Percentiles rank a stretch among this genome's conserved stretches.
phyloP scores from a whole-genome alignment of 2,888 invertebrate species.

The Parascotia fuliginaria region DNA sequence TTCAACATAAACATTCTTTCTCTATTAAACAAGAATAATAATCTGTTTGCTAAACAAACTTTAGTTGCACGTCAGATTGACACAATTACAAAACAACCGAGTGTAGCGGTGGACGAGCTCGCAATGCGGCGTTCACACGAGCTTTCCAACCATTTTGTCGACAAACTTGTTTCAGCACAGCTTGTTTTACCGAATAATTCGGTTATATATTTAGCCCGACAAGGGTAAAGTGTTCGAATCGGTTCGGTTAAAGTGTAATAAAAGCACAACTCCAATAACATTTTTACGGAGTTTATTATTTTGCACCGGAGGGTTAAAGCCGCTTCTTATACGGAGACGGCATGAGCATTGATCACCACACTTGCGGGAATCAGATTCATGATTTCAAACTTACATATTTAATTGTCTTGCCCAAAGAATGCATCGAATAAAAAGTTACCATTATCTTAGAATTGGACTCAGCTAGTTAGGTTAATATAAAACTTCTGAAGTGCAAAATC shows the following conservation, averaged over 20 bases:
- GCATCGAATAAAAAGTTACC: too few species aligned
- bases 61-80: background rate
- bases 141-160: background rate
- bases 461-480: too few species aligned
- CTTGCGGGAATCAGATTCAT: too few species aligned
- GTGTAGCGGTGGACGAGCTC: background rate
- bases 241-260: background rate
- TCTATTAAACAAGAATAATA: background rate
- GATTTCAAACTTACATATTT: too few species aligned
- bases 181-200: background rate
- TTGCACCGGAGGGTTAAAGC: too few species aligned
- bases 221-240: background rate
- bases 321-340: too few species aligned
- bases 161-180: background rate
- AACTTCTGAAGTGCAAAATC: too few species aligned
- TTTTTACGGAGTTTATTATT: too few species aligned
- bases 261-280: too few species aligned
- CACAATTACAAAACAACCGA: background rate
- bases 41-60: background rate
- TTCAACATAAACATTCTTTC: background rate
- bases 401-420: too few species aligned
- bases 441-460: too few species aligned
- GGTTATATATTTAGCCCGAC: background rate
- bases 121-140: background rate
- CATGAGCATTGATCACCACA: too few species aligned